A percentile compares a stretch with the other conserved stretches of the same genome.
These are phyloP conservation scores for Lophochroa leadbeateri DNA, from an alignment of 2,113 vertebrate genomes.

Conservation along the genomic window DNA sequence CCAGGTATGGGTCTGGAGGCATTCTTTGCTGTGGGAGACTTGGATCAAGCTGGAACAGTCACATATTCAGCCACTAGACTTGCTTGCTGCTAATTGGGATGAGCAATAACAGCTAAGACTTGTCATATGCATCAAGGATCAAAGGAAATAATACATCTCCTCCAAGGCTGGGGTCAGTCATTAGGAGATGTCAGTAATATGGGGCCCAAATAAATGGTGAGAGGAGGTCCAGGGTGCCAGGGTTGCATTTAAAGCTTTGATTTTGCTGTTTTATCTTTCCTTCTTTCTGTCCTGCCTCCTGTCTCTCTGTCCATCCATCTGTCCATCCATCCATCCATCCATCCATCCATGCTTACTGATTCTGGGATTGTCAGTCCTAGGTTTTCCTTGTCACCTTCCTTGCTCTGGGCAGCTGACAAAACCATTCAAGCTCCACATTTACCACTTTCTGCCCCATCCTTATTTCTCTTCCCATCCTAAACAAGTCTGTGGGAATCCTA, in stretches of 20 bases:
- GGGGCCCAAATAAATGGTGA: background rate
- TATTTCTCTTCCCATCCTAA: background rate
- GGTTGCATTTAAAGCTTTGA: background rate
- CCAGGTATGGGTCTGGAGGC: background rate
- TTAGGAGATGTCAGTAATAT: background rate
- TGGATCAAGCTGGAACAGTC: background rate
- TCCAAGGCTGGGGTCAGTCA: background rate
- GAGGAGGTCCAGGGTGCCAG: background rate
- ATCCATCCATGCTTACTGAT: background rate
- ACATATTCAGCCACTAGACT: background rate
- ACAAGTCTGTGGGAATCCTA: background rate
- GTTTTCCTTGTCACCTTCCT: background rate
- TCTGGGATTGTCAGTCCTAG: background rate
- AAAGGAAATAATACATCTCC: background rate
- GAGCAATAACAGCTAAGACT: background rate
- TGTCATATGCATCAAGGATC: background rate
- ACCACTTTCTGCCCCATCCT: too few relatives aligned
- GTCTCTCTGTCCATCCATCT: background rate
- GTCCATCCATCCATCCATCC: background rate
- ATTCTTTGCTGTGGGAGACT: background rate
- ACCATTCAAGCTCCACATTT: background rate
- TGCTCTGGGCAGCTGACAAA: background rate
- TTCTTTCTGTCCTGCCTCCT: background rate
- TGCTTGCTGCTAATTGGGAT: background rate
- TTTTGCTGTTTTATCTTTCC: background rate